These are phyloP conservation scores for Drosophila prostipennis DNA, from an alignment of 2,888 invertebrate species.

Conservation along the genomic window DNA sequence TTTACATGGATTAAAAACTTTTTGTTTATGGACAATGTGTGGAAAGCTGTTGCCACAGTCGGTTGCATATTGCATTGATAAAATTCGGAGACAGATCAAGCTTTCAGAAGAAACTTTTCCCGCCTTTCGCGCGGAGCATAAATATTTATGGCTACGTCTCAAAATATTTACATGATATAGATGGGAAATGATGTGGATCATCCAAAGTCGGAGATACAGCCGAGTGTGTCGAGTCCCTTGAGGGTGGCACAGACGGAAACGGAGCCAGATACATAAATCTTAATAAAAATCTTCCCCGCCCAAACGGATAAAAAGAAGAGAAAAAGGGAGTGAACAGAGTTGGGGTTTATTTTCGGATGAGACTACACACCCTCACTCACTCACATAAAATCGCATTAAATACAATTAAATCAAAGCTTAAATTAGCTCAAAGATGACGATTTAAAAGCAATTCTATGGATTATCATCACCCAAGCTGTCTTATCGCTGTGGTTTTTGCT, in stretches of 20 bases:
- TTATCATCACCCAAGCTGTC: constrained; percentile 4
- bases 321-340: constrained; percentile 5
- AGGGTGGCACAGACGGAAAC: constrained; percentile 19
- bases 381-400: constrained; percentile 26
- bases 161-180: constrained; percentile 63
- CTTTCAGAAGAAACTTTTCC: constrained; percentile 17
- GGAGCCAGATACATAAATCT: constrained; percentile 50
- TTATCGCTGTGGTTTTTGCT: constrained; percentile 16
- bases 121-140: constrained; percentile 45
- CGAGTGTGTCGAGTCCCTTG: neutral
- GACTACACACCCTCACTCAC: constrained; percentile 4
- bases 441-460: constrained; percentile 26
- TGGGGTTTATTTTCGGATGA: constrained; percentile 28
- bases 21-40: constrained; percentile 41
- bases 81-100: constrained; percentile 16
- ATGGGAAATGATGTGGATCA: constrained; percentile 23
- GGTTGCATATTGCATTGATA: constrained; percentile 30
- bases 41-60: constrained; percentile 47
- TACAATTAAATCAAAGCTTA: constrained; percentile 45
- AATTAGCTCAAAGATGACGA: constrained; percentile 10
- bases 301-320: neutral
- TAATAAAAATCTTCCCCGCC: constrained; percentile 48
- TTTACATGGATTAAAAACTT: constrained; percentile 21
- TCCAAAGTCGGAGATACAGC: constrained; percentile 25
- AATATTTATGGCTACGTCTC: constrained; percentile 63